Conservation (phyloP, 2,797 vertebrate species). For the Girardinus metallicus region DNA sequence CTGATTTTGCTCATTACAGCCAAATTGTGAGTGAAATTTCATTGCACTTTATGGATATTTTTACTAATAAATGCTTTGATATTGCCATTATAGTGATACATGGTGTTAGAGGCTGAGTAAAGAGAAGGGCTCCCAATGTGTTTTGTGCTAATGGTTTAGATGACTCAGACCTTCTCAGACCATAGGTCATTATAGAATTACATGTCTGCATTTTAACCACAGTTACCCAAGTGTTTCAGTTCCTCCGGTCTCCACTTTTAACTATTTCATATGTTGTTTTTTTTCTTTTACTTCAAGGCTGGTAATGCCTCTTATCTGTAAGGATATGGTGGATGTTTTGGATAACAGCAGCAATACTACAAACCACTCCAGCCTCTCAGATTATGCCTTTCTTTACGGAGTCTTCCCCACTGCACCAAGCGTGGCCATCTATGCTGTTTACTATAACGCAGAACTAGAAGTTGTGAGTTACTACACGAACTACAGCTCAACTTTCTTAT, state of each 20-base stretch:
- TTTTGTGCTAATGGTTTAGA: slow-evolving; percentile 37
- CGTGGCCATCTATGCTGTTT: slow-evolving; percentile 95
- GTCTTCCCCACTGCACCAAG: slow-evolving; percentile 96
- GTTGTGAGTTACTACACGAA: slow-evolving; percentile 88
- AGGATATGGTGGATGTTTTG: slow-evolving; percentile 94
- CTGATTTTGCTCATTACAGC: slow-evolving; percentile 95
- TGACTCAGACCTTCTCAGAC: slow-evolving; percentile 52
- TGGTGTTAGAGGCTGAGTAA: slow-evolving; percentile 25
- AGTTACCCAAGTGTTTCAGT: slow-evolving; percentile 2
- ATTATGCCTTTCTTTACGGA: slow-evolving; percentile 97
- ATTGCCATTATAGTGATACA: background rate
- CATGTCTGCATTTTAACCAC: slow-evolving; percentile 10
- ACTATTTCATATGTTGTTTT: slow-evolving; percentile 2
- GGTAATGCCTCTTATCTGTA: slow-evolving; percentile 93
- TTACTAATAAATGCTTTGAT: background rate
- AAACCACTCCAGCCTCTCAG: slow-evolving; percentile 95
- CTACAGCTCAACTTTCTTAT: background rate
- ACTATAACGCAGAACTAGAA: slow-evolving; percentile 96
- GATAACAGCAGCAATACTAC: slow-evolving; percentile 79
- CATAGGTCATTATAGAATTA: slow-evolving; percentile 26
- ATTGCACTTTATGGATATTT: background rate
- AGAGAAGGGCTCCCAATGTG: slow-evolving; percentile 22
- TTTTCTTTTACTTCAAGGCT: slow-evolving; percentile 78
- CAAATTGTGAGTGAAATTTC: slow-evolving; percentile 91
- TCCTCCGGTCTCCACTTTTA: slow-evolving; percentile 14